Base-by-base conservation (phyloP, 2,888 invertebrate genomes). In the Diaphora mendica region DNA sequence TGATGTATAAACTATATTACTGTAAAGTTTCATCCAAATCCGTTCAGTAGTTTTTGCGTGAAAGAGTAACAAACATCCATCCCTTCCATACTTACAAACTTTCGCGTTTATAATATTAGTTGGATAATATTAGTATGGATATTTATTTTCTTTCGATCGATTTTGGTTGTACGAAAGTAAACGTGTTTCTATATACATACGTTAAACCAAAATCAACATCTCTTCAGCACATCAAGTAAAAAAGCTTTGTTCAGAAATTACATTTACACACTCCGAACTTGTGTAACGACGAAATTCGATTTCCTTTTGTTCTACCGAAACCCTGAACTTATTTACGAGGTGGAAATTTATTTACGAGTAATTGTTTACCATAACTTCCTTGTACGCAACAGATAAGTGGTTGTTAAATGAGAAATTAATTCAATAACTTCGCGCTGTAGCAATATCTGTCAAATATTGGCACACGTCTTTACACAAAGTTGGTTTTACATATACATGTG, bases 371-470 rank as follows among this genome's bases (percentile, higher is more conserved):
- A 85, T 86, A 80, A 85, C 85, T 87, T 83, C 76, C 79, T 77
- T 80, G 79, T 82, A 80, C 67, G 69, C 71, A 77, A 78, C 76
- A 86, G 82, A 80, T 81, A 80, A 83, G 82, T 83, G 79, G 75
- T 83, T 79, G 79, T 80, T 82, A 80, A 82, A 87, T 87, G 83
- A 82, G 84, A 86, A 88, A 87, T 86, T 86, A 87, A 89, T 89
- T 86, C 79, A 83, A 86, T 86, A 84, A 85, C 75, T 81, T 73
- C 75, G 69, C 64, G 73, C 64, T 70, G 75, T 55, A 72, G 77
- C 70, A 68, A 77, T 80, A 79, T 82, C 79, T 79, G 78, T 76
- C 79, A 77, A 77, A 80, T 79, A 82, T 81, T 78, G 76, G 71
- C 64, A 51, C 72, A 66, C 39, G 65, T 72, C 51, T 73, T 23